These are phyloP conservation scores for Onychorhynchus coronatus DNA, from an alignment of 2,113 vertebrate genomes.

Conservation along the genomic window DNA sequence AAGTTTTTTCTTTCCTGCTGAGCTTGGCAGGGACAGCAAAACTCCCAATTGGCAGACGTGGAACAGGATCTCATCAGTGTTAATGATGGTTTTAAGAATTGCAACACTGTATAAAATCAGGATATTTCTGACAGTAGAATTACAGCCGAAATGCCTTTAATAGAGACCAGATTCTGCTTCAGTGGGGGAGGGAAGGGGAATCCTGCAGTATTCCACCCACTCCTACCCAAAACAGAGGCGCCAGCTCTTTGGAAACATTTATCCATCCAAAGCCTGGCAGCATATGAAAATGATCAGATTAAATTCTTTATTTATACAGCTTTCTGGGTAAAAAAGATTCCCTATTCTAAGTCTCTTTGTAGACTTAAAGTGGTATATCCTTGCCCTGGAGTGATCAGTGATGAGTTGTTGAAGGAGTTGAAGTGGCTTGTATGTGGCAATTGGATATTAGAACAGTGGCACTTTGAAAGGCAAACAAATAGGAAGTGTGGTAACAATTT, in stretches of 20 bases:
- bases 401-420: not conserved
- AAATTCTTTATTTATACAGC: conserved; percentile 47
- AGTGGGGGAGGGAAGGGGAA: conserved; percentile 26
- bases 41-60: not conserved
- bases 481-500: not conserved
- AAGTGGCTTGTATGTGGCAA: not conserved
- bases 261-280: conserved; percentile 68
- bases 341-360: not conserved
- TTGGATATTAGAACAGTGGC: not conserved
- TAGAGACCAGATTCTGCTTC: conserved; percentile 70
- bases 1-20: not conserved
- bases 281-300: conserved; percentile 73
- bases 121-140: conserved; percentile 38
- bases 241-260: conserved; percentile 70
- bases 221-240: conserved; percentile 55
- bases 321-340: not conserved
- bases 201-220: conserved; percentile 45
- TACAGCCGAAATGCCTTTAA: conserved; percentile 58
- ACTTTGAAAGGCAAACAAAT: not conserved
- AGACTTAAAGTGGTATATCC: not conserved
- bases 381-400: not conserved
- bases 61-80: not conserved
- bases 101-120: conserved; percentile 1
- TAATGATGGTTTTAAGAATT: conserved; percentile 28
- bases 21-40: not conserved